A percentile compares a stretch with the other conserved stretches of the same genome.
phyloP scores from a whole-genome alignment of 2,113 vertebrate species.

The Notarius quadriscutis region DNA sequence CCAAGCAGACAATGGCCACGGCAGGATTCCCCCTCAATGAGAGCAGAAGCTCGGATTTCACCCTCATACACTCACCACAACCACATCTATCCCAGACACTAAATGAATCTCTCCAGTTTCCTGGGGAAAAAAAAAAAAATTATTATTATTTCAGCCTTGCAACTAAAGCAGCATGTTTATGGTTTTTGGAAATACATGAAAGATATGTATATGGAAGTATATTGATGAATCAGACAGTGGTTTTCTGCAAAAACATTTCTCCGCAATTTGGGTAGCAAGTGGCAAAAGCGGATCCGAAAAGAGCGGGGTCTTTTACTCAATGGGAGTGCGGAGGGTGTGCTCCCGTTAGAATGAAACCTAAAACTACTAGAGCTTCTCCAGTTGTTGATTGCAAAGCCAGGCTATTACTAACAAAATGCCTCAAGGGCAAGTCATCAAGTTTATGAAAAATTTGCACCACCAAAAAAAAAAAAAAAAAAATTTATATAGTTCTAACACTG shows the following conservation, averaged over 20 bases:
- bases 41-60: conserved; percentile 41
- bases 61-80: conserved; percentile 20
- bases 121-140: conserved; percentile 4
- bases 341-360: neutral
- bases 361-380: neutral
- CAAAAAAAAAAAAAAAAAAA: neutral
- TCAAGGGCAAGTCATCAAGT: neutral
- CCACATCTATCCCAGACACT: conserved; percentile 24
- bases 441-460: neutral
- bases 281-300: neutral
- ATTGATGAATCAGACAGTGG: conserved; percentile 3
- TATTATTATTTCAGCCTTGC: neutral
- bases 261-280: neutral
- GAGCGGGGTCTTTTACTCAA: neutral
- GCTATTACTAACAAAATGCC: neutral
- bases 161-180: neutral
- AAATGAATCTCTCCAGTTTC: conserved; percentile 34
- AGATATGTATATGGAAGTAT: neutral
- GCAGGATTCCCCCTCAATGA: conserved; percentile 40
- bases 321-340: neutral
- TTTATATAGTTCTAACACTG: neutral
- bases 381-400: neutral
- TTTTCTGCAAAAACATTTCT: neutral
- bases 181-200: conserved; percentile 21
- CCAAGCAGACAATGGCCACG: conserved; percentile 50